Conservation (phyloP, 2,888 invertebrate genomes). For the Phragmatobia fuliginosa region DNA sequence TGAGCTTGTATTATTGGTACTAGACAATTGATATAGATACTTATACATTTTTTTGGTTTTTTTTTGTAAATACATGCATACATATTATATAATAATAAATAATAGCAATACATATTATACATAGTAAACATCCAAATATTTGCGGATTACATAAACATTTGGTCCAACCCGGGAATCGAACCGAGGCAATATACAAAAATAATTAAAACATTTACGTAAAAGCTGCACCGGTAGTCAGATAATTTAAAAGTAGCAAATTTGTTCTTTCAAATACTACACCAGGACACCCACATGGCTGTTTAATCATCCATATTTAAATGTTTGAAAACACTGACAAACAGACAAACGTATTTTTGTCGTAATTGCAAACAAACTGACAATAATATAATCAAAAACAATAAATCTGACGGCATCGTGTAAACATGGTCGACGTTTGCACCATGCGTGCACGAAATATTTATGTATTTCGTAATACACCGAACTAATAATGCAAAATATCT, state of each 20-base stretch:
- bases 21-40: too few species aligned
- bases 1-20: too few species aligned
- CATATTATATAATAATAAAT: too few species aligned
- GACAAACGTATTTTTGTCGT: slow-evolving; percentile 43
- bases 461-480: slow-evolving; percentile 22
- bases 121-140: too few species aligned
- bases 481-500: slow-evolving; percentile 19
- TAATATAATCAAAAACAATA: slow-evolving; percentile 52
- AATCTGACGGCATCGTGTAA: slow-evolving; percentile 36
- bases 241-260: slow-evolving; percentile 3
- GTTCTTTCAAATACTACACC: slow-evolving; percentile 18
- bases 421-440: slow-evolving; percentile 36
- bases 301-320: slow-evolving; percentile 41
- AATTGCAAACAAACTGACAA: slow-evolving; percentile 54
- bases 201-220: not conserved
- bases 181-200: too few species aligned
- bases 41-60: too few species aligned
- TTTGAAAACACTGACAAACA: slow-evolving; percentile 46
- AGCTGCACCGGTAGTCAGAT: not conserved
- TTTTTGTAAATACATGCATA: too few species aligned
- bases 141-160: too few species aligned
- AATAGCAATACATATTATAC: too few species aligned
- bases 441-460: slow-evolving; percentile 26
- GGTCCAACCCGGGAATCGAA: too few species aligned
- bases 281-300: slow-evolving; percentile 4